Evolutionary conservation across 2,888 invertebrate genomes (phyloP).

Genomic region (Seira musarum): DNA sequence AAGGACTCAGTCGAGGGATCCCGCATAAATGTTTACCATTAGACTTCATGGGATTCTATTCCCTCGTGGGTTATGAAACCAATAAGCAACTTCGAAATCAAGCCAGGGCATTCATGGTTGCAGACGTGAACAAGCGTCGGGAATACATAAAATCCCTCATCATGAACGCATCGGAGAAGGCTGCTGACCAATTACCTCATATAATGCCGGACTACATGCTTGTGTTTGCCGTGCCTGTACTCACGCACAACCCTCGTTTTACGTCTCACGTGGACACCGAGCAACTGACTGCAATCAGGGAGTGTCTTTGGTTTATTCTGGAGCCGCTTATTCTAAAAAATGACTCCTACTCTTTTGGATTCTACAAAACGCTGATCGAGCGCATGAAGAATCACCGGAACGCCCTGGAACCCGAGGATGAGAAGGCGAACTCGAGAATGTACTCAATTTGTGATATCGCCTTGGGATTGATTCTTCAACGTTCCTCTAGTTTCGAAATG

Average conservation of each 20-base stretch:
- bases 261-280: constrained; percentile 83
- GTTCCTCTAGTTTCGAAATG: constrained; percentile 89
- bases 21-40: constrained; percentile 82
- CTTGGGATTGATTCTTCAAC: constrained; percentile 89
- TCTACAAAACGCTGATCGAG: constrained; percentile 94
- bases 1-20: constrained; percentile 83
- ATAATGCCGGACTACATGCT: constrained; percentile 98
- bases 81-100: constrained; percentile 82
- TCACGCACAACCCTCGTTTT: constrained; percentile 93
- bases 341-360: constrained; percentile 95
- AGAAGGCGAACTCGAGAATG: constrained; percentile 88
- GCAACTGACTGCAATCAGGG: constrained; percentile 78
- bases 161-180: constrained; percentile 80
- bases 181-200: constrained; percentile 84
- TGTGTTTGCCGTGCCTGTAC: constrained; percentile 95
- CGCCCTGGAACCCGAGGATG: constrained; percentile 87
- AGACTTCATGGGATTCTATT: constrained; percentile 97
- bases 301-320: constrained; percentile 94
- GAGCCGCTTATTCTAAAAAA: constrained; percentile 95
- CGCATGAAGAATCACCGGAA: constrained; percentile 96
- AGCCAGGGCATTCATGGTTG: constrained; percentile 86
- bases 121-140: constrained; percentile 88
- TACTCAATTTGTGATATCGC: constrained; percentile 98
- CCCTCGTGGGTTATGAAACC: constrained; percentile 89
- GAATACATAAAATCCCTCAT: constrained; percentile 92